Percentiles rank a stretch among this genome's conserved stretches.
Conservation (phyloP, 2,113 vertebrate genomes). For the Calidris pygmaea region DNA sequence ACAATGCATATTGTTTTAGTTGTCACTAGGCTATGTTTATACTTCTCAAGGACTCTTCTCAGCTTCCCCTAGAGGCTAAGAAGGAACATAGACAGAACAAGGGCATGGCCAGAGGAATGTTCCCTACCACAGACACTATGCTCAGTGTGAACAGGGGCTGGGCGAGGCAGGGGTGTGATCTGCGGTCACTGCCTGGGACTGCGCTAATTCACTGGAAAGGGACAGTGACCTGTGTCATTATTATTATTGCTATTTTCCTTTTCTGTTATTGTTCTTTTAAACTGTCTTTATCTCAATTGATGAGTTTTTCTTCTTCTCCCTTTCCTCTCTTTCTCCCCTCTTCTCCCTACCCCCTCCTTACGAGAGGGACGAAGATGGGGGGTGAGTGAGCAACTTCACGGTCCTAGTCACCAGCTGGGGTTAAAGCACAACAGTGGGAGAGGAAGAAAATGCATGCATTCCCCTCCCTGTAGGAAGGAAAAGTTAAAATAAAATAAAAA, state of each 20-base stretch:
- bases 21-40: not conserved
- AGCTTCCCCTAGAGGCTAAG: not conserved
- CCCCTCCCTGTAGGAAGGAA: not conserved
- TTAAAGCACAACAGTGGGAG: not conserved
- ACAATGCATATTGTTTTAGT: not conserved
- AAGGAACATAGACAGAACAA: not conserved
- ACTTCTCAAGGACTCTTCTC: not conserved
- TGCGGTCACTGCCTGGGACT: not conserved
- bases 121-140: not conserved
- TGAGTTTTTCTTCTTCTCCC: not conserved
- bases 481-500: not conserved
- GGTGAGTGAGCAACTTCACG: not conserved
- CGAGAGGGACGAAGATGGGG: not conserved
- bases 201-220: not conserved
- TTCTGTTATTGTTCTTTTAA: not conserved
- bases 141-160: not conserved
- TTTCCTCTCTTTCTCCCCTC: not conserved
- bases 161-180: too few relatives aligned
- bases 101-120: not conserved
- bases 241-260: not conserved
- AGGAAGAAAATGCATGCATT: not conserved
- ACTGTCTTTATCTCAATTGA: not conserved
- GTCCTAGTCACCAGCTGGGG: not conserved
- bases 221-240: not conserved
- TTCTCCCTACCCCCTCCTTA: not conserved